A percentile compares a stretch with the other conserved stretches of the same genome.
These are phyloP conservation scores for Ascidia mentula DNA, from an alignment of 23 tunicate species.

Conservation along the genomic window DNA sequence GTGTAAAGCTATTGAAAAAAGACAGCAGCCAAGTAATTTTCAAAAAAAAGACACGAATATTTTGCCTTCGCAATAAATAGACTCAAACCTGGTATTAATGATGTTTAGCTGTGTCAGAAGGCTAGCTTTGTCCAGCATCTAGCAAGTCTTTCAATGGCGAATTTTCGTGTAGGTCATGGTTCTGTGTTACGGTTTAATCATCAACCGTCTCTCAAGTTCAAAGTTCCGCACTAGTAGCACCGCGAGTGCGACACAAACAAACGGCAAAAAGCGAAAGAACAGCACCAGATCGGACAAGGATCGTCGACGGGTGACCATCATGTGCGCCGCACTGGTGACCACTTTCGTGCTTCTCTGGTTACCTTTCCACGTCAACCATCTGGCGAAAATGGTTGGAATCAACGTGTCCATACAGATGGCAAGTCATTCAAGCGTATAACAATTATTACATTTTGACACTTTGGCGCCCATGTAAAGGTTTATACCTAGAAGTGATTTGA, in stretches of 20 bases:
- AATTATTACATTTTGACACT: background rate
- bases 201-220: conserved; percentile 18
- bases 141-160: no score
- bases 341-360: conserved; percentile 71
- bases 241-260: background rate
- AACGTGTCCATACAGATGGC: conserved; percentile 5
- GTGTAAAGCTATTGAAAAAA: no score
- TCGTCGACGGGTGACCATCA: conserved; percentile 64
- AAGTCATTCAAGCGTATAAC: background rate
- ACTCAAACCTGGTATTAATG: no score
- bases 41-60: no score
- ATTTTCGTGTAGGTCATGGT: conserved; percentile 69
- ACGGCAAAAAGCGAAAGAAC: conserved; percentile 14
- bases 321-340: conserved; percentile 77
- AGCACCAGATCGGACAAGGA: conserved; percentile 55
- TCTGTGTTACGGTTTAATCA: conserved; percentile 66
- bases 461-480: background rate
- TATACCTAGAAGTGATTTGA: background rate
- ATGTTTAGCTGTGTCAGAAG: no score
- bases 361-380: conserved; percentile 58
- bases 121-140: no score
- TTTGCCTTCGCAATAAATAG: no score
- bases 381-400: conserved; percentile 63
- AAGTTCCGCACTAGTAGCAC: conserved; percentile 8
- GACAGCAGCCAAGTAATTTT: no score